Evolutionary conservation across 1,140 invertebrate genomes (phyloP).

Genomic region (Lordiphosa mommai): DNA sequence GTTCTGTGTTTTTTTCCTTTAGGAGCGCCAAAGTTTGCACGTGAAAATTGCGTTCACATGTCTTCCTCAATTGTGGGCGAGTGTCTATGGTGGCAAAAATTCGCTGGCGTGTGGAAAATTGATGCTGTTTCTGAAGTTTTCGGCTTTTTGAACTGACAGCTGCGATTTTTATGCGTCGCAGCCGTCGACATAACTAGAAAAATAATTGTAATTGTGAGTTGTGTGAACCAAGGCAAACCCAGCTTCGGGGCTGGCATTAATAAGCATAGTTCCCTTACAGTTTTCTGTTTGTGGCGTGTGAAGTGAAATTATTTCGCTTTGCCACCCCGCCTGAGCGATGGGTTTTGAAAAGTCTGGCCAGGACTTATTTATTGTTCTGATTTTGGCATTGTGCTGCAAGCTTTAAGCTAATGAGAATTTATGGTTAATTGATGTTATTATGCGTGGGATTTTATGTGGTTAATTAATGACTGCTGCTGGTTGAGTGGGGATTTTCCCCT

Average conservation of each 20-base stretch:
- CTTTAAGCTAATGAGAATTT: conserved; percentile 53
- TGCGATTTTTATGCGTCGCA: conserved; percentile 70
- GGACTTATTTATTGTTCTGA: conserved; percentile 38
- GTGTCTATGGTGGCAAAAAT: conserved; percentile 30
- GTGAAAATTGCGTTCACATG: conserved; percentile 71
- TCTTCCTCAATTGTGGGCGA: conserved; percentile 35
- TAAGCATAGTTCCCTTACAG: conserved; percentile 10
- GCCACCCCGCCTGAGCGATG: conserved; percentile 33
- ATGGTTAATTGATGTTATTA: conserved; percentile 56
- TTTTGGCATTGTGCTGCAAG: conserved; percentile 10
- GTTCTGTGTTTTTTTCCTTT: conserved; percentile 30
- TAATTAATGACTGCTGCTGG: conserved; percentile 2
- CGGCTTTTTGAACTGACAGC: conserved; percentile 77
- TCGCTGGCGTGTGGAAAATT: conserved; percentile 64
- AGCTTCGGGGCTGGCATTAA: neutral
- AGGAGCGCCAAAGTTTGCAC: conserved; percentile 61
- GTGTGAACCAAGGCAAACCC: conserved; percentile 28
- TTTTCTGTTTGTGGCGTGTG: conserved; percentile 17
- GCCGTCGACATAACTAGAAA: conserved; percentile 46
- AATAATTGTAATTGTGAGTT: conserved; percentile 73
- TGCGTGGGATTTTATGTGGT: conserved; percentile 16
- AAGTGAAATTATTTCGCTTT: conserved; percentile 35
- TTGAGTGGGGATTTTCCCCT: too few species aligned
- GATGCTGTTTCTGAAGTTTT: conserved; percentile 72
- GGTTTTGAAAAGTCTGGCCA: conserved; percentile 12